Base-by-base conservation (phyloP, 1,140 invertebrate genomes). In the Drosophila paulistorum region DNA sequence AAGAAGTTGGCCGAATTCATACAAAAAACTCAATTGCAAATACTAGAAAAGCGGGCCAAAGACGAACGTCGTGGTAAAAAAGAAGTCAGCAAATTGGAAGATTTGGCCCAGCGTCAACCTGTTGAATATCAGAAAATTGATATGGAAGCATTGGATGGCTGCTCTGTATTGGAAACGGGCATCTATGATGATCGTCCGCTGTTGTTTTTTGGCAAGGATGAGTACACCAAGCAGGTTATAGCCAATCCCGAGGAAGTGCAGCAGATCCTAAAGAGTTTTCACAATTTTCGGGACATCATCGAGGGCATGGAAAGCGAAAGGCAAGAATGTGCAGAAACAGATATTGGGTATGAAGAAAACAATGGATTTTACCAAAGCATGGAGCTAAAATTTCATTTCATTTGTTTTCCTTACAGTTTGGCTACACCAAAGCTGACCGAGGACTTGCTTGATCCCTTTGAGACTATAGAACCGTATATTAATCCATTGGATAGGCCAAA, bases 1-100 rank as follows among this genome's bases (percentile, higher is more conserved):
- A 91, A 93, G 64, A 94, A 96, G 86, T 81, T 96, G 17, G 94
- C 95, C 23, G 93, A 94, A 62, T 91, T 96, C 17, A 93, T 95
- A 13, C 90, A 93, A 45, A 94, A 94, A 92, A 79, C 93, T 93
- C 62, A 94, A 93, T 45, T 92, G 70, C 73, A 93, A 85, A 81
- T 93, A 37, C 65, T 91, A 14, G 85, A 91, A 10, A 84, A 83
- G 30, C 80, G 85, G 73, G 78, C 71, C 62, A 81, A 90, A 55
- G 74, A 72, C 54, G 77, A 93, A 84, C 70, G 92, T 80, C 68
- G 72, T 69, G 59, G 82, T 65, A 55, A 89, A 76, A 67, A 89
- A 70, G 64, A 90, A 79, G 13, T 72, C 65, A 75, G 92, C 92
- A 68, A 92, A 89, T 83, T 78, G 77, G 20, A 74, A 14, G 51